phyloP scores from a whole-genome alignment of 2,113 vertebrate species.

The Varanus salvator region DNA sequence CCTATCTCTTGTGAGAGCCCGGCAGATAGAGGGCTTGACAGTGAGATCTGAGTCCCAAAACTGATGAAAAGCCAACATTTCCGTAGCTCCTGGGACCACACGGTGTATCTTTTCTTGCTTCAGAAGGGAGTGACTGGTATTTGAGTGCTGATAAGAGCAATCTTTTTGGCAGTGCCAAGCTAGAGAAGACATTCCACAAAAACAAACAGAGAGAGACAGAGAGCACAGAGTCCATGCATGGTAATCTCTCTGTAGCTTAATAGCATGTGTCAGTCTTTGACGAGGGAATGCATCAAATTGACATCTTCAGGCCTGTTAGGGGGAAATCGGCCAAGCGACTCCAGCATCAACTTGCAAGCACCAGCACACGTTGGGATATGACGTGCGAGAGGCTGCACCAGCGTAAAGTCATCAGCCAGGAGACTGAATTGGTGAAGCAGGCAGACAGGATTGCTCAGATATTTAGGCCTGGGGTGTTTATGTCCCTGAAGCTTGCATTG shows the following conservation, averaged over 20 bases:
- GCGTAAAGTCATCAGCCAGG: neutral
- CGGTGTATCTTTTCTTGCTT: conserved; percentile 78
- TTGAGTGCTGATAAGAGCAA: conserved; percentile 82
- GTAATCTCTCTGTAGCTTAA: conserved; percentile 24
- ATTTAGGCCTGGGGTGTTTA: neutral
- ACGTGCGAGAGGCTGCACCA: neutral
- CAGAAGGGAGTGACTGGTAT: conserved; percentile 85
- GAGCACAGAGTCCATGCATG: neutral
- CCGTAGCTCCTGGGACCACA: conserved; percentile 65
- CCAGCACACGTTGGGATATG: neutral
- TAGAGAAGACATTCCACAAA: conserved; percentile 81
- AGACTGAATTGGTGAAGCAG: neutral
- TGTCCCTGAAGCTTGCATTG: neutral
- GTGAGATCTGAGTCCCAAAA: conserved; percentile 79
- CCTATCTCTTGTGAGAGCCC: conserved; percentile 69
- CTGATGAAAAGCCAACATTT: conserved; percentile 79
- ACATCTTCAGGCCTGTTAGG: neutral
- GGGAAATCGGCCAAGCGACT: neutral
- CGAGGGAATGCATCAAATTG: conserved; percentile 23
- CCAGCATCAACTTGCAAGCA: neutral
- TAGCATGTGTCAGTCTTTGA: conserved; percentile 26
- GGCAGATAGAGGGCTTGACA: conserved; percentile 79
- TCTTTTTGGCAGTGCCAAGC: conserved; percentile 75
- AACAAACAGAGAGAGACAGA: conserved; percentile 61
- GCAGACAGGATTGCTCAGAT: neutral